phyloP scores from a whole-genome alignment of 2,888 invertebrate genomes.

The Oscheius sp. region DNA sequence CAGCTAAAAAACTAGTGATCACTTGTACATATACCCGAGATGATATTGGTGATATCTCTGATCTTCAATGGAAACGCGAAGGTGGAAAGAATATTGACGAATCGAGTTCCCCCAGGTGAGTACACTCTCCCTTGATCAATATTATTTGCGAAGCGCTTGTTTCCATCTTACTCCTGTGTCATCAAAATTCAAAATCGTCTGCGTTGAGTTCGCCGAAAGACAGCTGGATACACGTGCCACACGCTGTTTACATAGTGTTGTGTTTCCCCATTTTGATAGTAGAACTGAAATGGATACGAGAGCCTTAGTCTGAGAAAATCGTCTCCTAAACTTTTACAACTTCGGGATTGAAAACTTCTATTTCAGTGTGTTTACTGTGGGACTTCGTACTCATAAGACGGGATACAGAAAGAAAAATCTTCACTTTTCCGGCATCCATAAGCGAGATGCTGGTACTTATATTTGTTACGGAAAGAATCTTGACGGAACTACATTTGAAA shows the following conservation, averaged over 20 bases:
- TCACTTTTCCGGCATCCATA: slow-evolving; percentile 50
- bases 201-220: slow-evolving; percentile 19
- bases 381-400: slow-evolving; percentile 41
- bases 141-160: not conserved
- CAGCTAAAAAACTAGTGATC: slow-evolving; percentile 6
- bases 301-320: slow-evolving; percentile 17
- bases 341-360: too few species aligned
- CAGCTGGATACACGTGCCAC: slow-evolving; percentile 24
- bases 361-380: slow-evolving; percentile 56
- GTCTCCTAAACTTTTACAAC: slow-evolving; percentile 9
- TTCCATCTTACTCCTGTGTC: not conserved
- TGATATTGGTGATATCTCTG: slow-evolving; percentile 37
- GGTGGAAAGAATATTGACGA: slow-evolving; percentile 55
- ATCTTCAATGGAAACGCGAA: slow-evolving; percentile 58
- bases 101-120: slow-evolving; percentile 51
- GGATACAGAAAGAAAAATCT: slow-evolving; percentile 52
- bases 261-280: slow-evolving; percentile 26
- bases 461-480: slow-evolving; percentile 46
- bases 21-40: slow-evolving; percentile 19
- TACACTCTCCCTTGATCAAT: not conserved
- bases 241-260: slow-evolving; percentile 30
- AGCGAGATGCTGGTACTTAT: slow-evolving; percentile 51
- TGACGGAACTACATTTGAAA: slow-evolving; percentile 45
- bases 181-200: slow-evolving; percentile 18
- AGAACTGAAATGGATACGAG: slow-evolving; percentile 28